These are phyloP conservation scores for Drosophila guanche DNA, from an alignment of 1,140 invertebrate genomes.

Conservation along the genomic window DNA sequence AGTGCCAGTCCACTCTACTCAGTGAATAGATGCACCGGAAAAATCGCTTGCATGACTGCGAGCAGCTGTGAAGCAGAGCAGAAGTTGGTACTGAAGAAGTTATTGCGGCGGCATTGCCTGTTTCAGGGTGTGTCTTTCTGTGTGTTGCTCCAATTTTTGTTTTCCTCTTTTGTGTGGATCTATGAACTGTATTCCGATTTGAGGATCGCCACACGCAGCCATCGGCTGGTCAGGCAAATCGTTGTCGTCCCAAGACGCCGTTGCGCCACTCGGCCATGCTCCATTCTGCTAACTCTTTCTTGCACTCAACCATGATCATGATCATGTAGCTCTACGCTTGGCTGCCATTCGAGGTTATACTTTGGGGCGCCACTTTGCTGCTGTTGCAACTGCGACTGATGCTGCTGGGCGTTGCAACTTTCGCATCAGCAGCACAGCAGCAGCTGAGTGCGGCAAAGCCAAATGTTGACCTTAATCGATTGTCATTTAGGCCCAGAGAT, in stretches of 20 bases:
- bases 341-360: conserved; percentile 34
- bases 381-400: neutral
- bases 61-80: conserved; percentile 1
- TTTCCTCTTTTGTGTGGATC: conserved; percentile 38
- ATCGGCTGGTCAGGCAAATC: conserved; percentile 75
- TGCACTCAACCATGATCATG: conserved; percentile 48
- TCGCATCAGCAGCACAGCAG: conserved; percentile 10
- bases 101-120: conserved; percentile 38
- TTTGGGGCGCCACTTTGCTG: conserved; percentile 58
- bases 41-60: conserved; percentile 63
- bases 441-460: conserved; percentile 21
- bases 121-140: too few species aligned
- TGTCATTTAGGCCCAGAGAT: conserved; percentile 67
- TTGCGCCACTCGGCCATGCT: conserved; percentile 55
- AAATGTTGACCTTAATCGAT: conserved; percentile 73
- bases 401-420: conserved; percentile 57
- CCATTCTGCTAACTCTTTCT: conserved; percentile 16
- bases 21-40: conserved; percentile 27
- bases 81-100: conserved; percentile 33
- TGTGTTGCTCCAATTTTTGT: conserved; percentile 59
- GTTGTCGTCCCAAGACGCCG: conserved; percentile 15
- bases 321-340: conserved; percentile 19
- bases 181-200: conserved; percentile 33
- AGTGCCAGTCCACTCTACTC: conserved; percentile 8
- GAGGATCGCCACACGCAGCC: conserved; percentile 61